These are phyloP conservation scores for Cybosia mesomella DNA, from an alignment of 2,888 invertebrate genomes.

Conservation along the genomic window DNA sequence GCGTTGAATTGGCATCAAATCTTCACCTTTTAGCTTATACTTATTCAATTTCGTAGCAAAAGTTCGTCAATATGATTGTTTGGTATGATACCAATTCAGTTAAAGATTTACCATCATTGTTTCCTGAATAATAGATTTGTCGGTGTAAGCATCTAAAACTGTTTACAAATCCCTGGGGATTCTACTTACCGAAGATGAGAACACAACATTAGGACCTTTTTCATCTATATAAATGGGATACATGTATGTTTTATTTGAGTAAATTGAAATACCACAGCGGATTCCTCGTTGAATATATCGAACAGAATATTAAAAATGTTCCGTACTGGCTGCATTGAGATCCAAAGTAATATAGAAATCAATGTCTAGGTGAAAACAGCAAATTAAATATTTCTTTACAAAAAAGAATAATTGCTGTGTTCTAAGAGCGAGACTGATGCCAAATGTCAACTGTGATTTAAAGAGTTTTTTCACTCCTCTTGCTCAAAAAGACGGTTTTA, in stretches of 20 bases:
- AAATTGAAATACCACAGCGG: not conserved
- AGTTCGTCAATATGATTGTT: not conserved
- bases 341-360: no score
- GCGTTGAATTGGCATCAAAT: no score
- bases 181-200: not conserved
- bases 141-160: not conserved
- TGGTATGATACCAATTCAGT: not conserved
- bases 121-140: not conserved
- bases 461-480: no score
- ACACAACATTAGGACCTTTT: not conserved
- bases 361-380: no score
- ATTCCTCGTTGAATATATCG: not conserved
- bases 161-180: conserved; percentile 4
- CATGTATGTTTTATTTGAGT: conserved; percentile 2
- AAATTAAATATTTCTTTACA: no score
- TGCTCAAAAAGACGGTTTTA: no score
- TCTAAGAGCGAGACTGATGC: no score
- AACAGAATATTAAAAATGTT: not conserved
- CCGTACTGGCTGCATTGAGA: no score
- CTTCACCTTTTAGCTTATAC: not conserved
- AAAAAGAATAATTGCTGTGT: no score
- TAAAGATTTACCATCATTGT: not conserved
- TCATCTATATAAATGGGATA: not conserved
- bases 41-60: not conserved
- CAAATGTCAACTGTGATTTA: no score